Conservation (phyloP, 2,888 invertebrate species). For the Homarus gammarus region DNA sequence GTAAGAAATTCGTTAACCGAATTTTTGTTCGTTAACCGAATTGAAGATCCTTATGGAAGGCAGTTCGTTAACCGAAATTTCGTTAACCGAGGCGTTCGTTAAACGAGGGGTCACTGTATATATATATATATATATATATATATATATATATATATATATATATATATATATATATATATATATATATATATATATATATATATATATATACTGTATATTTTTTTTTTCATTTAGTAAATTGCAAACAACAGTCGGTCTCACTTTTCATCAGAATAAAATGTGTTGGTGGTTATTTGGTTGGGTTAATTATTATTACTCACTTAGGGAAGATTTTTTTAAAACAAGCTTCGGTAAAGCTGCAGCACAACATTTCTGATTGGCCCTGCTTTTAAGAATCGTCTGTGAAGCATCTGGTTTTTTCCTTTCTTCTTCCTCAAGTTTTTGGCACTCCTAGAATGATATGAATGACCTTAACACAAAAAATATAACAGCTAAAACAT, state of each 20-base stretch:
- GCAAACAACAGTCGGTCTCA: not conserved
- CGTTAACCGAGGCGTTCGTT: no score
- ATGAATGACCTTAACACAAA: not conserved
- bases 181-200: not conserved
- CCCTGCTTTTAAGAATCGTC: slow-evolving; percentile 7
- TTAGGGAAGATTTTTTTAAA: slow-evolving; percentile 20
- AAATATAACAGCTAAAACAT: not conserved
- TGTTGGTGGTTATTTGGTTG: not conserved
- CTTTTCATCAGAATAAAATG: not conserved
- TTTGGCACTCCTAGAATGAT: slow-evolving; percentile 18
- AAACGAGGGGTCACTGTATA: no score
- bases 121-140: not conserved
- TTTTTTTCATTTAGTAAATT: not conserved
- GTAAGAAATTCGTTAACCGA: no score
- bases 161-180: not conserved
- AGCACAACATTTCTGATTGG: slow-evolving; percentile 21
- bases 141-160: not conserved
- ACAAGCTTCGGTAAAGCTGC: slow-evolving; percentile 31
- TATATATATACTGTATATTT: not conserved
- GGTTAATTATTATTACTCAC: slow-evolving; percentile 18
- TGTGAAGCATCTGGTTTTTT: slow-evolving; percentile 27
- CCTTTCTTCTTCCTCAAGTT: slow-evolving; percentile 43
- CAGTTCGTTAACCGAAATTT: no score
- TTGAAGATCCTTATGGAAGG: no score
- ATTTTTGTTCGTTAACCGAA: no score